phyloP scores from a whole-genome alignment of 2,113 vertebrate species.

The Sinosuthora webbiana region DNA sequence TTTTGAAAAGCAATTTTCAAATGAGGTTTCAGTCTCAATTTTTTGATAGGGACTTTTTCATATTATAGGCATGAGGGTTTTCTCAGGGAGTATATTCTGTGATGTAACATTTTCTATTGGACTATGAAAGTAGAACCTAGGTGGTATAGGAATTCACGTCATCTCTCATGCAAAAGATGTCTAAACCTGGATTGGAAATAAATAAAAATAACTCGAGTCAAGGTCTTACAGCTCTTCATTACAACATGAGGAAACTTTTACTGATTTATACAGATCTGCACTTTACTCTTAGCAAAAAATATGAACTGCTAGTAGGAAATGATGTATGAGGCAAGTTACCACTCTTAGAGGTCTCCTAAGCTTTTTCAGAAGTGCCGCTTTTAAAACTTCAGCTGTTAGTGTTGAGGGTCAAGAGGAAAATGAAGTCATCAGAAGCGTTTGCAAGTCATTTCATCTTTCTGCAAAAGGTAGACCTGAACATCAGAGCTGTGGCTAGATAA shows the following conservation, averaged over 20 bases:
- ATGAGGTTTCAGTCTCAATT: not conserved
- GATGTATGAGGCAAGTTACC: not conserved
- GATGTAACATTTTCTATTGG: not conserved
- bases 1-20: slow-evolving; percentile 49
- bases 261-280: not conserved
- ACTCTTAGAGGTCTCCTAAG: not conserved
- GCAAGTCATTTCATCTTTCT: not conserved
- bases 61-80: not conserved
- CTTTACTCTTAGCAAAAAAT: not conserved
- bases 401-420: not conserved
- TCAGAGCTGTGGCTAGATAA: not conserved
- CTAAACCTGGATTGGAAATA: not conserved
- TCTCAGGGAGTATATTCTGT: not conserved
- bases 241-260: not conserved
- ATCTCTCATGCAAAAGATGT: not conserved
- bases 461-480: not conserved
- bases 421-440: not conserved
- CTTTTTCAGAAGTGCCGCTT: not conserved
- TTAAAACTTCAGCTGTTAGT: not conserved
- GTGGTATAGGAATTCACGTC: not conserved
- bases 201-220: not conserved
- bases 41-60: slow-evolving; percentile 4
- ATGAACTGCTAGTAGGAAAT: not conserved
- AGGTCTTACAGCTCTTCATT: not conserved
- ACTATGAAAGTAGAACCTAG: not conserved